A percentile compares a stretch with the other conserved stretches of the same genome.
phyloP scores from a whole-genome alignment of 2,113 vertebrate genomes.

The human region GRCh38 chrY:11967501-11968000 shows the following conservation, averaged over 20 bases:
- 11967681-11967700: neutral
- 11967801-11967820: too few relatives aligned
- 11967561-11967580: neutral
- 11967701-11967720: neutral
- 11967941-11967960: fast-evolving
- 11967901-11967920: fast-evolving
- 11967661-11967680: fast-evolving
- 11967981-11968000: fast-evolving
- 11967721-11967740: neutral
- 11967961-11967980: fast-evolving
- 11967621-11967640: neutral
- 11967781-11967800: neutral
- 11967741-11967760: neutral
- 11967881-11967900: fast-evolving
- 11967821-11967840: too few relatives aligned
- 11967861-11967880: too few relatives aligned
- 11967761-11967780: fast-evolving
- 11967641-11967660: neutral
- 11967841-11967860: neutral
- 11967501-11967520: too few relatives aligned
- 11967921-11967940: neutral
- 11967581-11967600: neutral
- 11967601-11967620: too few relatives aligned
- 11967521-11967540: too few relatives aligned
- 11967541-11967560: too few relatives aligned